Percentiles rank a stretch among this genome's conserved stretches.
Evolutionary conservation across 2,797 vertebrate species (phyloP).

Genomic region (Intellagama lesueurii): DNA sequence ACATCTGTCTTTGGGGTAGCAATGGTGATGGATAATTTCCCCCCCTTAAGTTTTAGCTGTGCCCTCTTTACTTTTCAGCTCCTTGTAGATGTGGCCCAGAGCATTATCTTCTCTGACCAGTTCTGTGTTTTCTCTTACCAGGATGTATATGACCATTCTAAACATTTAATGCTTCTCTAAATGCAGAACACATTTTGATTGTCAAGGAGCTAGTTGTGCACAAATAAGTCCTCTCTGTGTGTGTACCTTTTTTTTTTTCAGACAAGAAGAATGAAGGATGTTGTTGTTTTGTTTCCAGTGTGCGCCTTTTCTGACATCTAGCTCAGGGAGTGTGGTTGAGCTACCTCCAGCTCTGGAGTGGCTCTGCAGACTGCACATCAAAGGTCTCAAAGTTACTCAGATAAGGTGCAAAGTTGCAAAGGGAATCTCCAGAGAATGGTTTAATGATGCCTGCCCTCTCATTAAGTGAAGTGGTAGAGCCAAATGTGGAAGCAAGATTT

Average conservation of each 20-base stretch:
- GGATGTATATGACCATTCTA: neutral
- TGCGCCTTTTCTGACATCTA: conserved; percentile 72
- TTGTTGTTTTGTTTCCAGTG: conserved; percentile 73
- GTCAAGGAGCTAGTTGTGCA: conserved; percentile 67
- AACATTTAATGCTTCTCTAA: neutral
- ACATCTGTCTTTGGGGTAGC: neutral
- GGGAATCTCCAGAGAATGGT: conserved; percentile 41
- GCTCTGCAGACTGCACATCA: conserved; percentile 68
- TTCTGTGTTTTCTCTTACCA: accelerated
- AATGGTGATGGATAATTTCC: neutral
- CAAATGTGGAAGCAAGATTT: conserved; percentile 29
- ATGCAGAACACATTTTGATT: conserved; percentile 61
- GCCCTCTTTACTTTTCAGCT: neutral
- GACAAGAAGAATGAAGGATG: conserved; percentile 80
- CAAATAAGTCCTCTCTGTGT: conserved; percentile 66
- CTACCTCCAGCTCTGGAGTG: conserved; percentile 64
- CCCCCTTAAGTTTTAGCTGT: conserved; percentile 18
- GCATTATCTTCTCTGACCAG: accelerated
- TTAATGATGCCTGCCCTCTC: conserved; percentile 14
- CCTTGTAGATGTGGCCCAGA: neutral
- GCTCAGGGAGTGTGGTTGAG: conserved; percentile 69
- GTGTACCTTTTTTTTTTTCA: conserved; percentile 78
- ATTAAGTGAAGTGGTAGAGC: neutral
- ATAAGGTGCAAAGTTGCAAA: conserved; percentile 23
- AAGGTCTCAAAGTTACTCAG: conserved; percentile 63